Evolutionary conservation across 2,113 vertebrate genomes (phyloP).

Genomic region (Henicopernis longicauda): DNA sequence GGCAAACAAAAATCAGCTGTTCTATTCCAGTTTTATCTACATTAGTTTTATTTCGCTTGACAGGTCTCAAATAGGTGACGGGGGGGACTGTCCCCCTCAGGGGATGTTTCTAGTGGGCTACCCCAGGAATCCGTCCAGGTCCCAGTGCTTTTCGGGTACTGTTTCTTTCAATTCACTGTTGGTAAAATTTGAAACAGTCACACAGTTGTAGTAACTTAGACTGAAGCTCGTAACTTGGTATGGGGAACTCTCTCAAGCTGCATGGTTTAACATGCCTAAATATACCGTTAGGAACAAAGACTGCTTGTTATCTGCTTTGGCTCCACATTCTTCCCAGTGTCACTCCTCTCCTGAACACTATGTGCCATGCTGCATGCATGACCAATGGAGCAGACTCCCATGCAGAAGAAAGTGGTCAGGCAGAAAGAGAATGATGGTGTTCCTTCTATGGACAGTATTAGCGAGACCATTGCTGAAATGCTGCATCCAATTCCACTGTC

Average conservation of each 20-base stretch:
- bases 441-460: background rate
- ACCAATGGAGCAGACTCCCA: background rate
- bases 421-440: background rate
- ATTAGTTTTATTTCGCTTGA: background rate
- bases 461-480: background rate
- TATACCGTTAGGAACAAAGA: background rate
- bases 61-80: background rate
- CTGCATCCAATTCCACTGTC: background rate
- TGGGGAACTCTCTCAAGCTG: background rate
- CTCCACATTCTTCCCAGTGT: background rate
- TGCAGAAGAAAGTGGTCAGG: too few species aligned
- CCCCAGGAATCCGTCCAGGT: background rate
- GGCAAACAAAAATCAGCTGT: background rate
- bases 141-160: background rate
- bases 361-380: fast-evolving
- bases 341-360: fast-evolving
- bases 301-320: background rate
- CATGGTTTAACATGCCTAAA: background rate
- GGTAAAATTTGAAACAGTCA: background rate
- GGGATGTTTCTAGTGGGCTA: background rate
- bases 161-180: background rate
- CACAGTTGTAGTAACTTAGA: background rate
- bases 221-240: background rate
- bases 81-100: fast-evolving
- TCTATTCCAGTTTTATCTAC: background rate